Evolutionary conservation across 2,888 invertebrate species (phyloP).

Genomic region (Leptura quadrifasciata): DNA sequence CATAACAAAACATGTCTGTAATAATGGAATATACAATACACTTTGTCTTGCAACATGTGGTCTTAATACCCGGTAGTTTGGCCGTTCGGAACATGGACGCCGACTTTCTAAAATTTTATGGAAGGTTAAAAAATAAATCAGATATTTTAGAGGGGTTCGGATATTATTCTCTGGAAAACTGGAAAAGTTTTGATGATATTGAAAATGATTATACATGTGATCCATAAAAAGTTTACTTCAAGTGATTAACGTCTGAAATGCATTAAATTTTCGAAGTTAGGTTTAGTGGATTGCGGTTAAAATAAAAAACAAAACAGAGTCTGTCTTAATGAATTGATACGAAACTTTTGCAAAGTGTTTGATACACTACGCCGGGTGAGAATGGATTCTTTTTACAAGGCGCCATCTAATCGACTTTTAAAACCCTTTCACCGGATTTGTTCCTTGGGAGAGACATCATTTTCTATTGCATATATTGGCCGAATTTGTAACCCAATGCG

Average conservation of each 20-base stretch:
- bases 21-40: slow-evolving; percentile 67
- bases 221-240: not conserved
- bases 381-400: too few relatives aligned
- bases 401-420: too few relatives aligned
- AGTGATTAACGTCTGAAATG: not conserved
- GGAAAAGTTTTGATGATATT: not conserved
- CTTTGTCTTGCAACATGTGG: slow-evolving; percentile 72
- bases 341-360: too few relatives aligned
- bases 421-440: too few relatives aligned
- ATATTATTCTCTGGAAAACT: slow-evolving; percentile 6
- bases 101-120: slow-evolving; percentile 52
- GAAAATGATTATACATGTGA: slow-evolving; percentile 7
- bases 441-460: too few relatives aligned
- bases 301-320: too few relatives aligned
- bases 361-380: too few relatives aligned
- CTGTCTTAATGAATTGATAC: too few relatives aligned
- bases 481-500: too few relatives aligned
- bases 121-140: slow-evolving; percentile 54
- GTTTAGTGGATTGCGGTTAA: too few relatives aligned
- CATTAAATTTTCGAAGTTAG: not conserved
- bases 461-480: too few relatives aligned
- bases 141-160: slow-evolving; percentile 27
- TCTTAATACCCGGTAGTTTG: slow-evolving; percentile 65
- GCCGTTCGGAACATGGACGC: slow-evolving; percentile 45
- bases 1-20: slow-evolving; percentile 50